Evolutionary conservation across 2,113 vertebrate genomes (phyloP), one percentile per base, ranked within the genome.

Genomic region (Bubalus kerabau): DNA sequence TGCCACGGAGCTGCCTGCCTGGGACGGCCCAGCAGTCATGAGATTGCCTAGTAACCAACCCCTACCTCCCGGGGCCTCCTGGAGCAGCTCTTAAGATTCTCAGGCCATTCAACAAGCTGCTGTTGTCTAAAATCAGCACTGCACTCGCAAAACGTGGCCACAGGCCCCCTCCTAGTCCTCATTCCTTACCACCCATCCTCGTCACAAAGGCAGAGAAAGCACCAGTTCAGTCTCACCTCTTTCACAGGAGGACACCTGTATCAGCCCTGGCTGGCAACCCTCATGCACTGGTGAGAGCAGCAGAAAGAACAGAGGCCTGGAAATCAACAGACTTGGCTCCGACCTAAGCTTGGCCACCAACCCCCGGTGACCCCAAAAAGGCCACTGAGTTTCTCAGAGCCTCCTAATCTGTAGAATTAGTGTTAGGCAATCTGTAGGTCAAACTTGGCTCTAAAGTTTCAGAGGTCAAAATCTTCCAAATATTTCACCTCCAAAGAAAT

Each of bases 401-500:
- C 30, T 60, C 64, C 24, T 43, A 50, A 56, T 57, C 62, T 52
- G 6, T 17, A 80, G 62, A 59, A 78, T 64, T 26, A 78, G 12
- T 21, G 7, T 15, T 32, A 40, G 50, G 81, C 6, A 14, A 24
- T 8, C 24, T 50, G 6, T 64, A 87, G 14, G 48, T 50, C 36
- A 24, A 91, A 48, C 46, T 67, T 50, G n/a, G 48, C 52, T 94
- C 43, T 91, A 78, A 95, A 46, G 85, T 60, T 88, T 32, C 17
- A 14, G 67, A 26, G n/a, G 48, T 88, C 52, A 28, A 50, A 71
- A n/a, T 94, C 23, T 84, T 59, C 78, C 67, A 64, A 32, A 28
- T 32, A 26, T 59, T 76, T 88, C 36, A 13, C 24, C 64, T 57
- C n/a, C 56, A 87, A 48, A 76, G 84, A 92, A 82, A 62, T 50